Evolutionary conservation across 2,888 invertebrate species (phyloP), one percentile per base, ranked within the genome.

Genomic region (Achlya flavicornis): DNA sequence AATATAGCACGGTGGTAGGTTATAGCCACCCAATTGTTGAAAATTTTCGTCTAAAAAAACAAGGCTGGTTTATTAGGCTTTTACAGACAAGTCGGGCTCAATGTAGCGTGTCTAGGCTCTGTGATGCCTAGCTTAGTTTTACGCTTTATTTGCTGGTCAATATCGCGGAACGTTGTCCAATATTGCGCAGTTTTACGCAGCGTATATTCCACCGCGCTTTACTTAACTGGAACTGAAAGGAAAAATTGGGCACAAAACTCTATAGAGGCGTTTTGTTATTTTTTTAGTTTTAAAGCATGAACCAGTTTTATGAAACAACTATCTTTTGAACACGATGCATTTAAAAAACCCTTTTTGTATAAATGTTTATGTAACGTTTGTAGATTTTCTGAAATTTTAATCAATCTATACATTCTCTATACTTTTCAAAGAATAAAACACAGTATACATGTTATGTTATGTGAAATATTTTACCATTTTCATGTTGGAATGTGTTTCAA

Each of bases 91-190:
- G 14, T 41, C 16, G 11, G 19, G 41, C 41, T 26, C 43, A 41
- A 60, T 41, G 41, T 60, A 41, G 43, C 60, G 43, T 60, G 43
- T 41, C 43, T 41, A 43, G 26, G 60, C 19, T 26, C 41, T 11
- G 60, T 41, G n/a, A 60, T 60, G 26, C 19, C 43, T 60, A 60
- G 60, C 38, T 41, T 43, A 43, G 19, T 60, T 60, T 60, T 41
- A 59, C 41, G 41, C 41, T 38, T 60, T 41, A 60, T 60, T 60
- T 60, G 16, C 5, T 41, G 38, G 38, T 26, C 38, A 60, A 41
- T 60, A 60, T 26, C 5, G 35, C 16, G 35, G 33, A 58, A 58
- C 33, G 35, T 35, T 7, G 35, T 53, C 53, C 53, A 53, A 53
- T 19, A 53, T 53, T 53, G 19, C 53, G 53, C 19, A 53, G 1